Percentiles rank a stretch among this genome's conserved stretches.
phyloP scores from a whole-genome alignment of 2,888 invertebrate species.

The Tolmerus cingulatus region DNA sequence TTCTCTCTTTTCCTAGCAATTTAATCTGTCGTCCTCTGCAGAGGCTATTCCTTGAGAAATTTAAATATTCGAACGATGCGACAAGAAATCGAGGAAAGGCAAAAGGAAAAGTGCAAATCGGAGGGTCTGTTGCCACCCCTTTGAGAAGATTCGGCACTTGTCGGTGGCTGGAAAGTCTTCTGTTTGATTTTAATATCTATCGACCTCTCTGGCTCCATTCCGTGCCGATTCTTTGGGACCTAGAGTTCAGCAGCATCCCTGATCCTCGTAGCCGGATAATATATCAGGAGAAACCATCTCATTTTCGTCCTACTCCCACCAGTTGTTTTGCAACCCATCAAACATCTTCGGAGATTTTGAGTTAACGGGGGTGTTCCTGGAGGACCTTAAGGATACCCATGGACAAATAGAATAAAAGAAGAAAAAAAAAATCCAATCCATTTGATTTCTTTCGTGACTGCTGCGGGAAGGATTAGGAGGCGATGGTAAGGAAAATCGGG shows the following conservation, averaged over 20 bases:
- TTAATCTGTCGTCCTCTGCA: neutral
- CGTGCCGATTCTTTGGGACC: neutral
- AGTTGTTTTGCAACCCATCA: conserved; percentile 17
- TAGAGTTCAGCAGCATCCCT: neutral
- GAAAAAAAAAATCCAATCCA: conserved; percentile 13
- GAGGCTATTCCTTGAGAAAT: neutral
- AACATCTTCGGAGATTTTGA: neutral
- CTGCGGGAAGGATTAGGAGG: conserved; percentile 1
- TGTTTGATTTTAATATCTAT: conserved; percentile 37
- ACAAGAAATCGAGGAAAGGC: neutral
- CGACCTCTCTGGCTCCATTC: conserved; percentile 12
- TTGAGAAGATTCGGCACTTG: neutral
- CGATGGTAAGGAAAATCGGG: neutral
- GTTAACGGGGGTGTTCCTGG: conserved; percentile 24
- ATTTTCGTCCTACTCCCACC: conserved; percentile 20
- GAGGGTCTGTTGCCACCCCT: neutral
- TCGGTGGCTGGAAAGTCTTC: neutral
- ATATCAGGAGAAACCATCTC: conserved; percentile 5
- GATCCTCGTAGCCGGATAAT: neutral
- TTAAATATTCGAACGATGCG: conserved; percentile 7
- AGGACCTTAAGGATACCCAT: conserved; percentile 15
- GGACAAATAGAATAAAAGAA: conserved; percentile 9
- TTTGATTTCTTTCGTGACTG: conserved; percentile 23
- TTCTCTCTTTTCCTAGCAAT: neutral
- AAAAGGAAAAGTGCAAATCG: neutral